Conservation (phyloP, 1,140 invertebrate species). For the Atta colombica region DNA sequence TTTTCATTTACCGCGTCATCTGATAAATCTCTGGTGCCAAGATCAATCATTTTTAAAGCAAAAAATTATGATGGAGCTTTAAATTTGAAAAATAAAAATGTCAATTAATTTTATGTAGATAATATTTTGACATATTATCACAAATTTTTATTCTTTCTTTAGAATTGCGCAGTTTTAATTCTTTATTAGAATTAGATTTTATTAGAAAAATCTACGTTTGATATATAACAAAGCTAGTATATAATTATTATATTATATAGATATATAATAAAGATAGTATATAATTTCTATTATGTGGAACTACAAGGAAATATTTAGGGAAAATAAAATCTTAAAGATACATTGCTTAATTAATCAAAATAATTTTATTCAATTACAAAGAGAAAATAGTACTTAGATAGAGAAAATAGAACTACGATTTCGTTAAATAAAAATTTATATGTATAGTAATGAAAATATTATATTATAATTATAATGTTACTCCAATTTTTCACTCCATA, state of each 20-base stretch:
- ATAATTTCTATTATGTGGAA: neutral
- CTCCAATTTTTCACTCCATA: neutral
- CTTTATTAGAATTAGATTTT: neutral
- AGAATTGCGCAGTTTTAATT: neutral
- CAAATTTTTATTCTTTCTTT: no score
- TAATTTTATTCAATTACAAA: neutral
- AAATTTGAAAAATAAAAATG: no score
- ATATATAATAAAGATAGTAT: neutral
- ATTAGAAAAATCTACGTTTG: neutral
- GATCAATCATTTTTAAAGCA: neutral
- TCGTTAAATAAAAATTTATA: neutral
- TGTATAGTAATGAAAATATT: neutral
- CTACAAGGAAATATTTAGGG: neutral
- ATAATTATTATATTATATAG: no score
- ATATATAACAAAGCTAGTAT: neutral
- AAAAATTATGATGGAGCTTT: neutral
- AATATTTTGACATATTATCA: no score
- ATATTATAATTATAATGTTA: neutral
- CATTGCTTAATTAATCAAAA: neutral
- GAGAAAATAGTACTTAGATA: neutral
- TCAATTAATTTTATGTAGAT: no score
- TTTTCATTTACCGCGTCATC: neutral
- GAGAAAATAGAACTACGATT: neutral
- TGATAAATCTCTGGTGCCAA: neutral
- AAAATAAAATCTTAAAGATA: neutral